phyloP scores from a whole-genome alignment of 2,888 invertebrate species.

The Xestia rhomboidea region DNA sequence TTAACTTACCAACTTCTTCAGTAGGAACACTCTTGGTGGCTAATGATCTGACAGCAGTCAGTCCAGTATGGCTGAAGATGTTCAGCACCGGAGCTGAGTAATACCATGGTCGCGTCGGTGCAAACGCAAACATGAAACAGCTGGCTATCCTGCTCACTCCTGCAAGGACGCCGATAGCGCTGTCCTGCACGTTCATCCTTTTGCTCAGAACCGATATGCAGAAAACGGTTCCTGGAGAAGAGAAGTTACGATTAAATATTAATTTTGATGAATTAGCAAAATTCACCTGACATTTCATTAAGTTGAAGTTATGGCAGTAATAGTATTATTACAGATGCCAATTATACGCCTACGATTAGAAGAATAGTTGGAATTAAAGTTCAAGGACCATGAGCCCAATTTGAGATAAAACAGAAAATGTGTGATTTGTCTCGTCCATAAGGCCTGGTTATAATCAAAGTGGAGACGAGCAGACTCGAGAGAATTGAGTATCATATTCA shows the following conservation, averaged over 20 bases:
- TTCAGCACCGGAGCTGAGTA: conserved; percentile 88
- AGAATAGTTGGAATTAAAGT: background rate
- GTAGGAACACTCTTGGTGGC: conserved; percentile 90
- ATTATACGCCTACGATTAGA: background rate
- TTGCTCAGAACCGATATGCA: conserved; percentile 87
- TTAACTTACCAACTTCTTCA: conserved; percentile 88
- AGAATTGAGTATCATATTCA: background rate
- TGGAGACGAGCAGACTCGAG: background rate
- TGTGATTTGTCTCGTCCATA: background rate
- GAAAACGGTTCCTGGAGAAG: conserved; percentile 84
- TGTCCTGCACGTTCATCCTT: conserved; percentile 85
- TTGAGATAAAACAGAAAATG: background rate
- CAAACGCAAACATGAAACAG: conserved; percentile 88
- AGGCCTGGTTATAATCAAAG: background rate
- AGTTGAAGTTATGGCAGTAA: background rate
- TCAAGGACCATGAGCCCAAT: background rate
- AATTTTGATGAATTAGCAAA: background rate
- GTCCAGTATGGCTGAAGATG: conserved; percentile 89
- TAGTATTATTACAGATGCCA: background rate
- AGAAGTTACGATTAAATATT: background rate
- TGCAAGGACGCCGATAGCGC: conserved; percentile 86
- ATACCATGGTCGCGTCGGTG: conserved; percentile 85
- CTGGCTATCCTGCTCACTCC: conserved; percentile 90
- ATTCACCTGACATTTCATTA: background rate
- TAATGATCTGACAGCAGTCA: conserved; percentile 90